Conservation (phyloP, 1,140 invertebrate species). For the Pentalonia nigronervosa region DNA sequence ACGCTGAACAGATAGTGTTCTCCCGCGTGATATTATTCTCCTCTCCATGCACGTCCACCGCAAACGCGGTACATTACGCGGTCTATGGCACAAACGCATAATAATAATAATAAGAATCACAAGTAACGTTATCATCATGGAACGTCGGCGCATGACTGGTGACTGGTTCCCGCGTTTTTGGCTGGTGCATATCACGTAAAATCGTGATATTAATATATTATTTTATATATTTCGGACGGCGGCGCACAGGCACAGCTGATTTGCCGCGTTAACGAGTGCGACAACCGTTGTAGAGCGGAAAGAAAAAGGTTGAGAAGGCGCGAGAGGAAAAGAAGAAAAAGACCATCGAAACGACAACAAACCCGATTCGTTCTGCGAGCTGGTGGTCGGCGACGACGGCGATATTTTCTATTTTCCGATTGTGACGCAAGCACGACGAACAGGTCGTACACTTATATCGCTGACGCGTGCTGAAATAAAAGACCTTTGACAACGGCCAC, state of each 20-base stretch:
- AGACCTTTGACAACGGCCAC: background rate
- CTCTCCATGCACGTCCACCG: conserved; percentile 1
- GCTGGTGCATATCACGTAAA: background rate
- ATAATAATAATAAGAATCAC: background rate
- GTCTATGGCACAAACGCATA: background rate
- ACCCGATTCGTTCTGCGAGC: background rate
- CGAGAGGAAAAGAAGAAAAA: background rate
- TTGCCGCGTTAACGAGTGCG: background rate
- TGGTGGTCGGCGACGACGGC: conserved; percentile 8
- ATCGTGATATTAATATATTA: conserved; percentile 5
- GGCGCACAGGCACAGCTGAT: conserved; percentile 9
- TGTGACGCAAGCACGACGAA: conserved; percentile 42
- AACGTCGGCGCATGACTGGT: background rate
- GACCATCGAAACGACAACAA: conserved; percentile 25
- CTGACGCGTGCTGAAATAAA: background rate
- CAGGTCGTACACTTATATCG: background rate
- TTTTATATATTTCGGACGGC: background rate
- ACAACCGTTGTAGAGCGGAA: background rate
- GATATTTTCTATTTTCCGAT: conserved; percentile 52
- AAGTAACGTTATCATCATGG: background rate
- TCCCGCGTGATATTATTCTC: conserved; percentile 12
- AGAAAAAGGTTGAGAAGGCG: background rate
- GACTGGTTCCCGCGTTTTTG: conserved; percentile 24
- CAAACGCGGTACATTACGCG: conserved; percentile 1
- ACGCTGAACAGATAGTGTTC: background rate